Conservation (phyloP, 2,797 vertebrate species). For the Pantherophis vulpinus region DNA sequence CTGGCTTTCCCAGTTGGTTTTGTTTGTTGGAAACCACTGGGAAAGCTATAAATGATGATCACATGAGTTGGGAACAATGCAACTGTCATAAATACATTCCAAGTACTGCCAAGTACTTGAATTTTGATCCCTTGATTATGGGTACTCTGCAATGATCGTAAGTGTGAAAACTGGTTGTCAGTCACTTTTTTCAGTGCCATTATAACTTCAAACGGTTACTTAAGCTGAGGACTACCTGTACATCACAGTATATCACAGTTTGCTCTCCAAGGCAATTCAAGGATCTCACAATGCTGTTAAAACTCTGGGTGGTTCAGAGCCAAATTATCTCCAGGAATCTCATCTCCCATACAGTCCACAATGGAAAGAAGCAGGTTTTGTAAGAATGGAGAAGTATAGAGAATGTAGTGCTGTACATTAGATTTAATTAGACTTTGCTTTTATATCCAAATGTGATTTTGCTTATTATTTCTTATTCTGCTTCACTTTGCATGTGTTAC, state of each 20-base stretch:
- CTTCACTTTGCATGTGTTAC: neutral
- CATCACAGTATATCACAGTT: neutral
- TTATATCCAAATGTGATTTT: neutral
- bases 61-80: neutral
- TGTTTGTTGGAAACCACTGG: neutral
- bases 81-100: neutral
- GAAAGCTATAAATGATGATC: neutral
- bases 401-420: neutral
- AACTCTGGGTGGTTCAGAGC: neutral
- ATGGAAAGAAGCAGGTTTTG: neutral
- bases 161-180: neutral
- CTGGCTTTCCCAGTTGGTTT: neutral
- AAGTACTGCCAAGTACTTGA: neutral
- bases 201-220: neutral
- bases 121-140: neutral
- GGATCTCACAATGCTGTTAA: neutral
- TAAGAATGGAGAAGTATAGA: neutral
- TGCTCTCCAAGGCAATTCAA: neutral
- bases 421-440: neutral
- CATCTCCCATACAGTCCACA: neutral
- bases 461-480: neutral
- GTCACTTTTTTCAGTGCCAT: neutral
- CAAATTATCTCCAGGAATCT: neutral
- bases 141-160: neutral
- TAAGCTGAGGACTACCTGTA: neutral